phyloP scores from a whole-genome alignment of 2,888 invertebrate species.

The Cantharis rustica region DNA sequence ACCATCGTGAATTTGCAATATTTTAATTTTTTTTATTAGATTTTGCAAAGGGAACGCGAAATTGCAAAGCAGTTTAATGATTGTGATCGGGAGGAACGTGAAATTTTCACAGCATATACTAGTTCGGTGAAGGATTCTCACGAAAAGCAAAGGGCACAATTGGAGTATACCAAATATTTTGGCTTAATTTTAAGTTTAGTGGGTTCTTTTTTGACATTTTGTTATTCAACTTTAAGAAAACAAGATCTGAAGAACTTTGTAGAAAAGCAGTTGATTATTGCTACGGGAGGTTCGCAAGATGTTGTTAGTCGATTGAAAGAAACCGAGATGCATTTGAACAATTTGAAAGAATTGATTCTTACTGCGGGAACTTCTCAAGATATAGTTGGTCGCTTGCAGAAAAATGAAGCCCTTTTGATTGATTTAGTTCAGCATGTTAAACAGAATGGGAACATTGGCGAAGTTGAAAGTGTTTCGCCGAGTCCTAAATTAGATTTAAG shows the following conservation, averaged over 20 bases:
- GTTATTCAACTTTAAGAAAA: slow-evolving; percentile 48
- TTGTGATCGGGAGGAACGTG: slow-evolving; percentile 76
- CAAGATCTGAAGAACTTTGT: slow-evolving; percentile 46
- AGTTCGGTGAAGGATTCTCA: slow-evolving; percentile 80
- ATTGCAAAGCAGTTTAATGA: slow-evolving; percentile 65
- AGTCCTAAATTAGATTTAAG: neutral
- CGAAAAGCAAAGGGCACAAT: slow-evolving; percentile 79
- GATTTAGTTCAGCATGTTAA: neutral
- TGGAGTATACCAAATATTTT: slow-evolving; percentile 86
- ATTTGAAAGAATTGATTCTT: neutral
- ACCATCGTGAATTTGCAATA: neutral
- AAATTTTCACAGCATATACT: slow-evolving; percentile 73
- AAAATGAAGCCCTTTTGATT: slow-evolving; percentile 12
- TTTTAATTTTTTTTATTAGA: slow-evolving; percentile 48
- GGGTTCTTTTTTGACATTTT: slow-evolving; percentile 51
- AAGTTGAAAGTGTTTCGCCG: neutral
- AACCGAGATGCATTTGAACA: slow-evolving; percentile 9
- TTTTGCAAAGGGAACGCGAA: slow-evolving; percentile 66
- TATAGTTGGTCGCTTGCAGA: slow-evolving; percentile 4
- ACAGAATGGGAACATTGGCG: neutral
- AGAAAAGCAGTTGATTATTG: neutral
- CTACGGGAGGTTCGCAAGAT: neutral
- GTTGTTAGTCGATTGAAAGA: slow-evolving; percentile 12
- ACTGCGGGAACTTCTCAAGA: neutral
- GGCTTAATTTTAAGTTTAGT: slow-evolving; percentile 50